A percentile compares a stretch with the other conserved stretches of the same genome.
Conservation (phyloP, 2,797 vertebrate genomes). For the Loris lydekkerianus region DNA sequence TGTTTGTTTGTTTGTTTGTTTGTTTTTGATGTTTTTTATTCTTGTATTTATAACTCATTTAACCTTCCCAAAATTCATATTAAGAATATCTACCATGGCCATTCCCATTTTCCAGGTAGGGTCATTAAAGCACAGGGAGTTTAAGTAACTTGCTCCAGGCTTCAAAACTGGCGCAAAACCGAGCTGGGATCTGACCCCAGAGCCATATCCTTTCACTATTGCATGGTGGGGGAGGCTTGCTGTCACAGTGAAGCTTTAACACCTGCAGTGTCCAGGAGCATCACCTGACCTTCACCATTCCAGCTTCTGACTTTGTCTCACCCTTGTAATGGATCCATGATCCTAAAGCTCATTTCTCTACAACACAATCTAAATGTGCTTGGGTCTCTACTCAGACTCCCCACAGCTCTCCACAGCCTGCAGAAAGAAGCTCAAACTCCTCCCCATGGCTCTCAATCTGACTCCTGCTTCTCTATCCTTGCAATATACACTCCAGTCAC, state of each 20-base stretch:
- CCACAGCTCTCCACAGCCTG: accelerated
- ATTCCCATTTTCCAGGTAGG: no score
- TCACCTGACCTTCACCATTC: accelerated
- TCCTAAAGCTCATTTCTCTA: background rate
- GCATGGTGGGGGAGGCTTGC: accelerated
- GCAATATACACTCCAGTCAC: accelerated
- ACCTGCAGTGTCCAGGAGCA: accelerated
- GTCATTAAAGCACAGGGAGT: background rate
- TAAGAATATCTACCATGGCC: background rate
- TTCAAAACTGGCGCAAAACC: accelerated
- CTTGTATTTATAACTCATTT: background rate
- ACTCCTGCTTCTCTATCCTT: accelerated
- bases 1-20: no score
- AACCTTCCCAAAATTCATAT: background rate
- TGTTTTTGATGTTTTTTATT: background rate
- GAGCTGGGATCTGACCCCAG: background rate
- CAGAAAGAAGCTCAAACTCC: background rate
- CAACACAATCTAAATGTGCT: accelerated
- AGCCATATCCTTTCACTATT: accelerated
- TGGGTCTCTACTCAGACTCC: accelerated
- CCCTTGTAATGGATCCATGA: accelerated
- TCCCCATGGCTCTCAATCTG: accelerated
- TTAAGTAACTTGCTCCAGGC: background rate
- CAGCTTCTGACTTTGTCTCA: background rate
- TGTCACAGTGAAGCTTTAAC: accelerated